A percentile compares a stretch with the other conserved stretches of the same genome.
Evolutionary conservation across 1,140 invertebrate species (phyloP).

Genomic region (Philaenus spumarius): DNA sequence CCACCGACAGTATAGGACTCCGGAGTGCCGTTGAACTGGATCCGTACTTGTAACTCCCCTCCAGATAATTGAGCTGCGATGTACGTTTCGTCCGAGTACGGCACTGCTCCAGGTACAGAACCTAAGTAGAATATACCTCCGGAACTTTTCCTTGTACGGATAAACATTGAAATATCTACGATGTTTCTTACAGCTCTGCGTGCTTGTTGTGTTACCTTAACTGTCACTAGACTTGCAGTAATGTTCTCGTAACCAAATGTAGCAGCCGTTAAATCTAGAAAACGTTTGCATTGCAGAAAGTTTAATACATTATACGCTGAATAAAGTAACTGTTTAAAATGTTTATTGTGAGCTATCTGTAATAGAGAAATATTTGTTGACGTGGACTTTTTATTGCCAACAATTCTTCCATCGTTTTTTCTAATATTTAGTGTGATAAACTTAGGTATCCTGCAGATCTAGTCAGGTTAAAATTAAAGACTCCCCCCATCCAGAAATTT

Average conservation of each 20-base stretch:
- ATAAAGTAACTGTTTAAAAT: too few species aligned
- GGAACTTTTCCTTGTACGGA: slow-evolving; percentile 71
- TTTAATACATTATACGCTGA: too few species aligned
- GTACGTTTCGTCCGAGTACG: slow-evolving; percentile 53
- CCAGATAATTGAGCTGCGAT: slow-evolving; percentile 68
- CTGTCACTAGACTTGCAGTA: slow-evolving; percentile 57
- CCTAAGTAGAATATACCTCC: slow-evolving; percentile 89
- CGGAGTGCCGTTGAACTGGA: slow-evolving; percentile 71
- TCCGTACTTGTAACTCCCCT: slow-evolving; percentile 67
- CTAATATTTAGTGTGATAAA: too few species aligned
- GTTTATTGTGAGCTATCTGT: too few species aligned
- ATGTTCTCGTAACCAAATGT: slow-evolving; percentile 82
- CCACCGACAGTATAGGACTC: slow-evolving; percentile 75
- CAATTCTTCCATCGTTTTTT: too few species aligned
- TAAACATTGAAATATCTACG: slow-evolving; percentile 88
- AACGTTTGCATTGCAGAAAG: not conserved
- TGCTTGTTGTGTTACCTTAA: slow-evolving; percentile 58
- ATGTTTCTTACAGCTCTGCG: slow-evolving; percentile 63
- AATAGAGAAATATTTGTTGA: too few species aligned
- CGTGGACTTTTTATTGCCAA: too few species aligned
- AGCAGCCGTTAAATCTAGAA: slow-evolving; percentile 71
- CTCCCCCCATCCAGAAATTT: too few species aligned
- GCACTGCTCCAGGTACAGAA: slow-evolving; percentile 46
- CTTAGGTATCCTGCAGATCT: too few species aligned
- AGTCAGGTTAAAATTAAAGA: too few species aligned